These are phyloP conservation scores for Hypocryptadius cinnamomeus DNA, from an alignment of 2,113 vertebrate species.

Conservation along the genomic window DNA sequence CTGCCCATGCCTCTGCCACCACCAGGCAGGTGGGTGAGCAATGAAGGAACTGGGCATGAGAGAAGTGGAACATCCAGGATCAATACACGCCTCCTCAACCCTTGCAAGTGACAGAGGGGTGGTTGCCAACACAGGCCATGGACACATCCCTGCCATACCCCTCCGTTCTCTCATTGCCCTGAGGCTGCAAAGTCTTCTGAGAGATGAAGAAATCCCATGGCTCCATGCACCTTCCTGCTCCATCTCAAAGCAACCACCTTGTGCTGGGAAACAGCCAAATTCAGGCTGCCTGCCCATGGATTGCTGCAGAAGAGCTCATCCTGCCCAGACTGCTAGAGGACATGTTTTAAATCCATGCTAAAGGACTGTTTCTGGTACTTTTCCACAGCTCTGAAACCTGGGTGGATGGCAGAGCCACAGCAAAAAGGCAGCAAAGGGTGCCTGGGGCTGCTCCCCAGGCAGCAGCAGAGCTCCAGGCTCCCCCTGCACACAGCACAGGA, in stretches of 20 bases:
- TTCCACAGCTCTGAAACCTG: neutral
- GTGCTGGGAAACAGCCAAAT: neutral
- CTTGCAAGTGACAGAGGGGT: neutral
- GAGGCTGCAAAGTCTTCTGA: neutral
- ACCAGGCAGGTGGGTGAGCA: neutral
- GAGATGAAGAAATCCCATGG: neutral
- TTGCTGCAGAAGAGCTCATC: neutral
- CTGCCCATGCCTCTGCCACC: neutral
- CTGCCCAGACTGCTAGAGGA: neutral
- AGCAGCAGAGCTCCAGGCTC: neutral
- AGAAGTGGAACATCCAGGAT: neutral
- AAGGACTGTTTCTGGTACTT: neutral
- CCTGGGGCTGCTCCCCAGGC: neutral
- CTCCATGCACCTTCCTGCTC: neutral
- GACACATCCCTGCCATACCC: neutral
- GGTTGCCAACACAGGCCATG: fast-evolving
- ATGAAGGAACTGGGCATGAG: neutral
- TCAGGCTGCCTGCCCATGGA: neutral
- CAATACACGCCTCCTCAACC: neutral
- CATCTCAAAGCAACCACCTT: neutral
- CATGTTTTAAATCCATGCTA: neutral
- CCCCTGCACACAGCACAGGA: neutral
- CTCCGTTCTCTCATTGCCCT: too few relatives aligned
- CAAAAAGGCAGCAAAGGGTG: conserved; percentile 30
- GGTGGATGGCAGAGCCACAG: neutral